Percentiles rank a stretch among this genome's conserved stretches.
phyloP scores from a whole-genome alignment of 1,140 invertebrate genomes.

The Drosophila triauraria region DNA sequence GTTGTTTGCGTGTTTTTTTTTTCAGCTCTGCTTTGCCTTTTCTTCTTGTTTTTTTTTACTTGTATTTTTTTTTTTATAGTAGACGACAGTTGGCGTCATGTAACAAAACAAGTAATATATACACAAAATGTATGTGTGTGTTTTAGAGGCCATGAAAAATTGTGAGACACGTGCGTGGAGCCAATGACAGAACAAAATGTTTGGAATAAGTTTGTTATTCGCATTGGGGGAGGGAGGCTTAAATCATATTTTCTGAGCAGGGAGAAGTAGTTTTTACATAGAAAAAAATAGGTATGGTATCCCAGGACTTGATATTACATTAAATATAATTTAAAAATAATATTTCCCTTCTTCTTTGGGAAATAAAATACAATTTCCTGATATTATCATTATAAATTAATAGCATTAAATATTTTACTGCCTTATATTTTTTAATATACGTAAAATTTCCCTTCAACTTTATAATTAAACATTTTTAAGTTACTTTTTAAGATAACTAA shows the following conservation, averaged over 20 bases:
- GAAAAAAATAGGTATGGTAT: neutral
- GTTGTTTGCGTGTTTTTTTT: slow-evolving; percentile 52
- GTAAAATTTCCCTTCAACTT: too few species aligned
- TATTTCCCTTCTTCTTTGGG: neutral
- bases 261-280: neutral
- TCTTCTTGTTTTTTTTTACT: slow-evolving; percentile 17
- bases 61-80: slow-evolving; percentile 19
- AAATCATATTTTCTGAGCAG: slow-evolving; percentile 9
- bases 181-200: slow-evolving; percentile 49
- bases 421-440: too few species aligned
- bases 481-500: too few species aligned
- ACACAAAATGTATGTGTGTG: slow-evolving; percentile 16
- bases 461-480: too few species aligned
- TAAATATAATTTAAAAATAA: neutral
- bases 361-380: neutral
- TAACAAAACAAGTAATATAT: slow-evolving; percentile 57
- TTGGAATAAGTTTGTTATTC: slow-evolving; percentile 19
- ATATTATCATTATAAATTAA: too few species aligned
- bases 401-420: too few species aligned
- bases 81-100: slow-evolving; percentile 56
- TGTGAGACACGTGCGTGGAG: slow-evolving; percentile 71
- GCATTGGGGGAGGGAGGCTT: neutral
- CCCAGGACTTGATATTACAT: neutral
- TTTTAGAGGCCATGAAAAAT: slow-evolving; percentile 69
- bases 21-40: slow-evolving; percentile 11